A percentile compares a stretch with the other conserved stretches of the same genome.
Evolutionary conservation across 2,113 vertebrate genomes (phyloP).

Genomic region (Podiceps cristatus): DNA sequence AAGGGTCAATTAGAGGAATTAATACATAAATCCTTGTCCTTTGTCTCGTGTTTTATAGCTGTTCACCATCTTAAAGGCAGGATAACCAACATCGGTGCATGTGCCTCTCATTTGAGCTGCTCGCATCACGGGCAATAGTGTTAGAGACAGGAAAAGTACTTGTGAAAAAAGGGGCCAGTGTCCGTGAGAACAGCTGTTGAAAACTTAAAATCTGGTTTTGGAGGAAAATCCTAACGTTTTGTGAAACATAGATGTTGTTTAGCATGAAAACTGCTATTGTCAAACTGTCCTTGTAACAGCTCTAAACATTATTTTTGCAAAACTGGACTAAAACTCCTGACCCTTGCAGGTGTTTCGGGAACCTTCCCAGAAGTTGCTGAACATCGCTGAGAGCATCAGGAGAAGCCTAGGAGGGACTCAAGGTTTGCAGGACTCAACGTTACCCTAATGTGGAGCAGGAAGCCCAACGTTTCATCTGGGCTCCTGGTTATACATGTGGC

Average conservation of each 20-base stretch:
- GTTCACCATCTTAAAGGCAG: background rate
- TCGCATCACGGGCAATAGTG: fast-evolving
- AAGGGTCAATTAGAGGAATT: background rate
- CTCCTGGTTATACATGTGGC: background rate
- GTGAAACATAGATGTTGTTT: background rate
- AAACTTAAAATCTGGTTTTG: background rate
- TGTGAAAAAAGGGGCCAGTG: background rate
- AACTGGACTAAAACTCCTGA: background rate
- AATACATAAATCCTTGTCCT: background rate
- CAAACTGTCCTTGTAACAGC: background rate
- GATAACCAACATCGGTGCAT: fast-evolving
- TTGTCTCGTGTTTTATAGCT: background rate
- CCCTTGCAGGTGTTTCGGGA: background rate
- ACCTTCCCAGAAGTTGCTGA: background rate
- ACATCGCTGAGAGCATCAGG: background rate
- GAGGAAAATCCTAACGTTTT: background rate
- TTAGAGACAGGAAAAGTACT: background rate
- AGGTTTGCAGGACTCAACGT: background rate
- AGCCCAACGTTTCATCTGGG: fast-evolving
- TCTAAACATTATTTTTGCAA: background rate
- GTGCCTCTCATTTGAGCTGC: background rate
- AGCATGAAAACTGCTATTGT: background rate
- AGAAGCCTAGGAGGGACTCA: background rate
- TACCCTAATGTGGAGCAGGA: background rate
- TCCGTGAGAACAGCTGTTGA: background rate